Percentiles rank a stretch among this genome's conserved stretches.
These are phyloP conservation scores for Rhea americana DNA, from an alignment of 2,113 vertebrate genomes.

Conservation along the genomic window DNA sequence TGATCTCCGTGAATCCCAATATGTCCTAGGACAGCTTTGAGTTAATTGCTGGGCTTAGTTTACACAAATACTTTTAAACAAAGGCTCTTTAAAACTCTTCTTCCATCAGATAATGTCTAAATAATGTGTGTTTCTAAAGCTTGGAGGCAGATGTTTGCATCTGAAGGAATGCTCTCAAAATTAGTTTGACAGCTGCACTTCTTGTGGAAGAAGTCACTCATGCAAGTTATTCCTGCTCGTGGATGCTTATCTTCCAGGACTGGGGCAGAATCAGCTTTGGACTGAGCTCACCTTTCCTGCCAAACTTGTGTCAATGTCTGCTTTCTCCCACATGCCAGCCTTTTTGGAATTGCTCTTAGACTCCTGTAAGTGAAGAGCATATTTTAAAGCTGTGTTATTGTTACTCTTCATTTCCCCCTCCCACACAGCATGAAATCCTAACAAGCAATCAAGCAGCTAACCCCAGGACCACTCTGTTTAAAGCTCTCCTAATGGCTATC, in stretches of 20 bases:
- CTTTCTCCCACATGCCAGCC: not conserved
- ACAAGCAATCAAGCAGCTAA: conserved; percentile 1
- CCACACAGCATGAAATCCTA: conserved; percentile 13
- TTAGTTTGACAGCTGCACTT: conserved; percentile 18
- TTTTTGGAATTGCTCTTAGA: not conserved
- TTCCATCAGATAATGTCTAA: not conserved
- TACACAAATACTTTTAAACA: not conserved
- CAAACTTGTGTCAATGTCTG: not conserved
- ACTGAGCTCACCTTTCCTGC: not conserved
- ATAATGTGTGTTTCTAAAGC: not conserved
- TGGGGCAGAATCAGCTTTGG: not conserved
- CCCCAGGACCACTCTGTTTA: conserved; percentile 28
- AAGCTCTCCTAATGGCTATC: conserved; percentile 29
- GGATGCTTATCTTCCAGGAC: not conserved
- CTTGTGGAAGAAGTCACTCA: conserved; percentile 1
- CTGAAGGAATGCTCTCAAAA: conserved; percentile 14
- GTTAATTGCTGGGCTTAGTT: not conserved
- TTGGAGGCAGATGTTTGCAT: not conserved
- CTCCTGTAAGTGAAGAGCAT: not conserved
- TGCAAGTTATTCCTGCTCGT: not conserved
- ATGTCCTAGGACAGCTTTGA: not conserved
- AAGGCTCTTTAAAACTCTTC: not conserved
- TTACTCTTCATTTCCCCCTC: conserved; percentile 13
- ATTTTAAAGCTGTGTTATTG: conserved; percentile 15
- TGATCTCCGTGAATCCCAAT: not conserved